phyloP scores from a whole-genome alignment of 1,140 invertebrate species.

The Oryctes rhinoceros region DNA sequence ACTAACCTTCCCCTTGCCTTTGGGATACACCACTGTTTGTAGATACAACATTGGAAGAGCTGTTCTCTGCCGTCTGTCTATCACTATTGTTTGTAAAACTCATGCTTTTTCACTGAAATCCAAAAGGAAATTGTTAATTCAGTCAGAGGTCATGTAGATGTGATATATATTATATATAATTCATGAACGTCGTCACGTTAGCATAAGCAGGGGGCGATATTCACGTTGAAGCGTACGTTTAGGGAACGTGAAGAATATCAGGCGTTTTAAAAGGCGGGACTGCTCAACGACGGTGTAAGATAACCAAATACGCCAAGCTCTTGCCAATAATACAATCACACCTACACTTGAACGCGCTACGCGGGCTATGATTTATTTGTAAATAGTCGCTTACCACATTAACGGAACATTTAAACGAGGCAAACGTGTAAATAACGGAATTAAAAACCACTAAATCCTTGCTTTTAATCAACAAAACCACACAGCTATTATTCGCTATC shows the following conservation, averaged over 20 bases:
- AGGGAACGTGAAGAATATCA: neutral
- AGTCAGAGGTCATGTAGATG: conserved; percentile 16
- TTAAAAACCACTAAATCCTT: conserved; percentile 21
- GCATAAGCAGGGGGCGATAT: neutral
- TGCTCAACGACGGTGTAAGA: neutral
- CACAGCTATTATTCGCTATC: conserved; percentile 37
- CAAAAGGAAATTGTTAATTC: conserved; percentile 33
- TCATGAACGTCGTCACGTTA: neutral
- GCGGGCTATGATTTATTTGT: neutral
- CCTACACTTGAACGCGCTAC: conserved; percentile 12
- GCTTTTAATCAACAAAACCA: conserved; percentile 32
- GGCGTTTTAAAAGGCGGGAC: conserved; percentile 32
- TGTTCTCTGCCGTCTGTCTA: neutral
- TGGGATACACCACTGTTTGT: neutral
- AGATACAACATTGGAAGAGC: neutral
- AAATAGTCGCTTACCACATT: conserved; percentile 24
- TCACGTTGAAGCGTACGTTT: neutral
- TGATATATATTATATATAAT: conserved; percentile 13
- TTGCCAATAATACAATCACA: conserved; percentile 36
- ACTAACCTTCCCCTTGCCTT: neutral
- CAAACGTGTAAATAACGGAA: conserved; percentile 8
- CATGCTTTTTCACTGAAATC: conserved; percentile 36
- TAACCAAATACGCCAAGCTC: conserved; percentile 31
- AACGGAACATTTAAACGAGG: conserved; percentile 22
- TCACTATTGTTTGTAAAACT: conserved; percentile 4